These are phyloP conservation scores for Prosopocoilus inquinatus DNA, from an alignment of 2,888 invertebrate species.

Conservation along the genomic window DNA sequence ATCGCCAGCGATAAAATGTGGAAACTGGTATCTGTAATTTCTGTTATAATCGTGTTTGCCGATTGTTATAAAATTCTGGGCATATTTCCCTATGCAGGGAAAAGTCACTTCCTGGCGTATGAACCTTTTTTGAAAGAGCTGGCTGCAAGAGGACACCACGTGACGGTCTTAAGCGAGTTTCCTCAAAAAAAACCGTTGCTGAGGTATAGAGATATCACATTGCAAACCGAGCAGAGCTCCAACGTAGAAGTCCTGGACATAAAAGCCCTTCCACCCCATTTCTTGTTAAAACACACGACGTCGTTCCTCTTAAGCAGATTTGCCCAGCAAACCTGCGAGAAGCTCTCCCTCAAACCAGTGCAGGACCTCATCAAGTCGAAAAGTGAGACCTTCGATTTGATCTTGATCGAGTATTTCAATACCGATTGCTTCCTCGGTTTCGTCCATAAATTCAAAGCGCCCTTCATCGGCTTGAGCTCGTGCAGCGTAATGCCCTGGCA, in stretches of 20 bases:
- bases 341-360: slow-evolving; percentile 40
- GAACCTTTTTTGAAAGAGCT: slow-evolving; percentile 61
- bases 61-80: slow-evolving; percentile 56
- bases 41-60: not conserved
- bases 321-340: slow-evolving; percentile 16
- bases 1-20: not conserved
- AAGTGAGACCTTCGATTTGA: slow-evolving; percentile 60
- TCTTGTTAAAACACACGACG: slow-evolving; percentile 1
- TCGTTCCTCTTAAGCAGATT: not conserved
- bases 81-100: slow-evolving; percentile 67
- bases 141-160: slow-evolving; percentile 61
- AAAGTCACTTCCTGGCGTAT: slow-evolving; percentile 69
- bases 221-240: slow-evolving; percentile 13
- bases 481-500: slow-evolving; percentile 54
- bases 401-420: slow-evolving; percentile 67
- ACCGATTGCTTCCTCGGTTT: slow-evolving; percentile 66
- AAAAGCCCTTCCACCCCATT: slow-evolving; percentile 8
- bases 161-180: slow-evolving; percentile 68
- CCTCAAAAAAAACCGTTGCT: slow-evolving; percentile 39
- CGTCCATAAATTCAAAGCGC: slow-evolving; percentile 59
- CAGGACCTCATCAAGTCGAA: slow-evolving; percentile 46
- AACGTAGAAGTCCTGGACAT: slow-evolving; percentile 12
- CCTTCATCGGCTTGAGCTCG: slow-evolving; percentile 56
- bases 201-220: slow-evolving; percentile 25
- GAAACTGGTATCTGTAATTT: not conserved